phyloP scores from a whole-genome alignment of 2,797 vertebrate species.

The Craterocephalus amniculus region DNA sequence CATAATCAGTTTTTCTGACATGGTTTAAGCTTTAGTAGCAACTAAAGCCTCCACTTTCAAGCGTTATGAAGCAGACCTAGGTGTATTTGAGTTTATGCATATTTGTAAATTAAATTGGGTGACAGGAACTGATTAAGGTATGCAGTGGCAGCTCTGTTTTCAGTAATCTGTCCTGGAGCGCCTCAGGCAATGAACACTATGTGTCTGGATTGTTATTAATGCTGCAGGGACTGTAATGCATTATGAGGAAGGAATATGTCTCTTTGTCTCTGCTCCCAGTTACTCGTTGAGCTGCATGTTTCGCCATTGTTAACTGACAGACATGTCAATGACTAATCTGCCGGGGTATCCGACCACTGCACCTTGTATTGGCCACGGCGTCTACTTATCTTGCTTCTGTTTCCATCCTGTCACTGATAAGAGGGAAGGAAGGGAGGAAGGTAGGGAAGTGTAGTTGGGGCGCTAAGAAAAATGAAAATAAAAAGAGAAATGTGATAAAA shows the following conservation, averaged over 20 bases:
- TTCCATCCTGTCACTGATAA: slow-evolving; percentile 81
- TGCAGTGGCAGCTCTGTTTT: slow-evolving; percentile 48
- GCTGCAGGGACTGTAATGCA: slow-evolving; percentile 37
- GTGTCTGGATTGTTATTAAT: slow-evolving; percentile 35
- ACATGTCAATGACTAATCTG: slow-evolving; percentile 81
- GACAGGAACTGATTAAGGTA: slow-evolving; percentile 61
- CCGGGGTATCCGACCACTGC: slow-evolving; percentile 71
- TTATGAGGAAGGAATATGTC: slow-evolving; percentile 54
- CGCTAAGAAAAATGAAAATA: slow-evolving; percentile 52
- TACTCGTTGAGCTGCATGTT: slow-evolving; percentile 48
- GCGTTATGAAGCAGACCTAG: slow-evolving; percentile 14
- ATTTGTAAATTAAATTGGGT: slow-evolving; percentile 45
- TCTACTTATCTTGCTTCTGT: slow-evolving; percentile 77
- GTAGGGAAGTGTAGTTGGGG: slow-evolving; percentile 25
- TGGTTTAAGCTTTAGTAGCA: slow-evolving; percentile 2
- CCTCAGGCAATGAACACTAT: slow-evolving; percentile 39
- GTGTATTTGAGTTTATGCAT: slow-evolving; percentile 25
- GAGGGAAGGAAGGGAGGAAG: slow-evolving; percentile 20
- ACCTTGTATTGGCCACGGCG: slow-evolving; percentile 67
- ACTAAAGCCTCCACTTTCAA: slow-evolving; percentile 7
- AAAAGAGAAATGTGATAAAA: slow-evolving; percentile 28
- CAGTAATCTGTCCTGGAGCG: slow-evolving; percentile 53
- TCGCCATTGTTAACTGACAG: slow-evolving; percentile 76
- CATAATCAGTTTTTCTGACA: slow-evolving; percentile 13
- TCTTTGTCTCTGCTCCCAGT: slow-evolving; percentile 66